Evolutionary conservation across 1,140 invertebrate genomes (phyloP).

Genomic region (Neodiprion pinetum): DNA sequence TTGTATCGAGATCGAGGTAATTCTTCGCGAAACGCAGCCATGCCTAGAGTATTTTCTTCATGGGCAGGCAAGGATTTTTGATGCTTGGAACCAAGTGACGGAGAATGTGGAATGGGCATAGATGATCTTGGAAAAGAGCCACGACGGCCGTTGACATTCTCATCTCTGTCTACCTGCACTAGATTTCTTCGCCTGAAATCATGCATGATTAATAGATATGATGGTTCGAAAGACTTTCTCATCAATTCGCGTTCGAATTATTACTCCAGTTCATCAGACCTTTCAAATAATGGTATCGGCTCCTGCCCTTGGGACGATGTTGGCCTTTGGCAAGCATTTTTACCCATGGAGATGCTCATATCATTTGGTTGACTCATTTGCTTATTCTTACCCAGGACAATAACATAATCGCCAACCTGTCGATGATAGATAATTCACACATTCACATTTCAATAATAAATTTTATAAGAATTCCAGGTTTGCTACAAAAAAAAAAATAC

Average conservation of each 20-base stretch:
- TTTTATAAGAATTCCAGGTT: neutral
- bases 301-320: slow-evolving; percentile 35
- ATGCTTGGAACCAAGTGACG: slow-evolving; percentile 28
- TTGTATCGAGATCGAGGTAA: slow-evolving; percentile 53
- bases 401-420: slow-evolving; percentile 59
- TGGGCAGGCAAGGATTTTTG: slow-evolving; percentile 47
- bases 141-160: slow-evolving; percentile 76
- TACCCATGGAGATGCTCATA: slow-evolving; percentile 52
- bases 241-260: neutral
- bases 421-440: slow-evolving; percentile 3
- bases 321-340: slow-evolving; percentile 40
- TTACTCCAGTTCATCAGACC: slow-evolving; percentile 31
- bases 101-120: slow-evolving; percentile 24
- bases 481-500: no score
- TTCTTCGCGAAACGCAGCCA: slow-evolving; percentile 68
- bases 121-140: slow-evolving; percentile 63
- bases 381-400: slow-evolving; percentile 57
- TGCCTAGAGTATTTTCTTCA: slow-evolving; percentile 64
- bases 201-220: slow-evolving; percentile 3
- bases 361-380: slow-evolving; percentile 45
- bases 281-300: slow-evolving; percentile 35
- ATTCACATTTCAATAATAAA: neutral
- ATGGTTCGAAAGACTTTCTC: slow-evolving; percentile 17
- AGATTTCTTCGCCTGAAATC: slow-evolving; percentile 38
- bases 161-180: slow-evolving; percentile 66